phyloP scores from a whole-genome alignment of 2,888 invertebrate genomes.

The Amorpha juglandis region DNA sequence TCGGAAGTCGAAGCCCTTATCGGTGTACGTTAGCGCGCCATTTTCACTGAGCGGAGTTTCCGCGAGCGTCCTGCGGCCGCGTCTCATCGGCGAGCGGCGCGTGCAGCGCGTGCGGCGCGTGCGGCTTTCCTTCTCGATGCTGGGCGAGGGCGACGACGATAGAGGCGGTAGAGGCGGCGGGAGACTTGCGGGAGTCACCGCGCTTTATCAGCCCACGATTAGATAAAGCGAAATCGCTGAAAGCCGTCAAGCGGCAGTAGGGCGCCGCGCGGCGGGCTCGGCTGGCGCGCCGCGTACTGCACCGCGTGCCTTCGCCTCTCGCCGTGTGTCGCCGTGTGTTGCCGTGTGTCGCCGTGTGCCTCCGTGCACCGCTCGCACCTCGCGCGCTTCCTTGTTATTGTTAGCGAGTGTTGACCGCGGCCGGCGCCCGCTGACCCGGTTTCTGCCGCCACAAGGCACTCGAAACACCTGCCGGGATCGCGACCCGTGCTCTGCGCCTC shows the following conservation, averaged over 20 bases:
- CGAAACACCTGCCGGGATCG: constrained; percentile 25
- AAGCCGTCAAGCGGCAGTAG: constrained; percentile 58
- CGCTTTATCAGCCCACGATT: constrained; percentile 70
- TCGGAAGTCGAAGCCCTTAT: constrained; percentile 16
- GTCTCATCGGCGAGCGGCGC: not conserved
- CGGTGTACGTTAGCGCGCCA: constrained; percentile 11
- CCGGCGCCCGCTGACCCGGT: constrained; percentile 47
- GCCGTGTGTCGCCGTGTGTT: constrained; percentile 30
- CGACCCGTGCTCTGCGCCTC: not conserved
- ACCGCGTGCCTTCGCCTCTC: constrained; percentile 35
- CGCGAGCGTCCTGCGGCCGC: constrained; percentile 24
- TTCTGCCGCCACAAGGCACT: constrained; percentile 31
- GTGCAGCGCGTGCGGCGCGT: not conserved
- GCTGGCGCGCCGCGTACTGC: constrained; percentile 39
- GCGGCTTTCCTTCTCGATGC: not conserved
- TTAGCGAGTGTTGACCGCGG: constrained; percentile 65
- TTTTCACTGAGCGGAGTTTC: constrained; percentile 12
- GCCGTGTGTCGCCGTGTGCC: constrained; percentile 32
- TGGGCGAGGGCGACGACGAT: constrained; percentile 29
- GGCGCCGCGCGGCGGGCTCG: constrained; percentile 49
- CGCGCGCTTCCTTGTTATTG: constrained; percentile 58
- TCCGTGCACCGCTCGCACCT: constrained; percentile 22
- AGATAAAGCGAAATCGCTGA: constrained; percentile 70
- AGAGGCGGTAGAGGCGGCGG: constrained; percentile 37
- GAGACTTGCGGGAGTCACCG: constrained; percentile 52